Conservation (phyloP, 2,888 invertebrate genomes). For the Bhutanitis thaidina region DNA sequence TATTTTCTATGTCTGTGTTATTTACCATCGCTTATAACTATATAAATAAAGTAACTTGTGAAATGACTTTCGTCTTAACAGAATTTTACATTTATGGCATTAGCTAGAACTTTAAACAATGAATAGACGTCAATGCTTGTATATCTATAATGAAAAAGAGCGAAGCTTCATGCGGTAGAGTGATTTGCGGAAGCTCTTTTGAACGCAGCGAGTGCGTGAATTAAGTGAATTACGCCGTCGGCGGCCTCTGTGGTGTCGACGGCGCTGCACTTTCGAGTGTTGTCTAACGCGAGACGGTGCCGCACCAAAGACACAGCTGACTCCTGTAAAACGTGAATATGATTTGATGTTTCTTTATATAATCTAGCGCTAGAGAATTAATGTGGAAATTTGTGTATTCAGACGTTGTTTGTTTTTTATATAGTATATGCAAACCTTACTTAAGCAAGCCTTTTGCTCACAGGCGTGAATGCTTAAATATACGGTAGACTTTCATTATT, state of each 20-base stretch:
- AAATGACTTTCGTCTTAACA: too few relatives aligned
- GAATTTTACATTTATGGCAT: too few relatives aligned
- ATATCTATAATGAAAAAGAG: neutral
- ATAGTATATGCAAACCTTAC: too few relatives aligned
- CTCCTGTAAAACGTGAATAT: conserved; percentile 43
- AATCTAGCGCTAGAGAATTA: too few relatives aligned
- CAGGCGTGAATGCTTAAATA: too few relatives aligned
- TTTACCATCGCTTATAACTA: too few relatives aligned
- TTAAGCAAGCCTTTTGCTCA: too few relatives aligned
- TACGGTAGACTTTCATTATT: too few relatives aligned
- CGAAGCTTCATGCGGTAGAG: conserved; percentile 29
- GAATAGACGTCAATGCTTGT: neutral
- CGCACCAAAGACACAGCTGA: conserved; percentile 56
- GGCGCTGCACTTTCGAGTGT: conserved; percentile 41
- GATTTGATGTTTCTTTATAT: neutral
- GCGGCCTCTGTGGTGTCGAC: conserved; percentile 36
- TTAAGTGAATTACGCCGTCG: conserved; percentile 71
- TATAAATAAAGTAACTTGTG: too few relatives aligned
- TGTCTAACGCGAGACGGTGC: conserved; percentile 66
- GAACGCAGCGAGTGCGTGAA: conserved; percentile 41
- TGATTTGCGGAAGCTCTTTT: conserved; percentile 43
- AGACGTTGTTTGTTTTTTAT: too few relatives aligned
- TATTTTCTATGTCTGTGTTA: too few relatives aligned
- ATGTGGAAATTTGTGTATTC: too few relatives aligned
- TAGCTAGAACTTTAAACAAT: neutral